A percentile compares a stretch with the other conserved stretches of the same genome.
Evolutionary conservation across 2,113 vertebrate genomes (phyloP).

Genomic region (Ursus arctos): DNA sequence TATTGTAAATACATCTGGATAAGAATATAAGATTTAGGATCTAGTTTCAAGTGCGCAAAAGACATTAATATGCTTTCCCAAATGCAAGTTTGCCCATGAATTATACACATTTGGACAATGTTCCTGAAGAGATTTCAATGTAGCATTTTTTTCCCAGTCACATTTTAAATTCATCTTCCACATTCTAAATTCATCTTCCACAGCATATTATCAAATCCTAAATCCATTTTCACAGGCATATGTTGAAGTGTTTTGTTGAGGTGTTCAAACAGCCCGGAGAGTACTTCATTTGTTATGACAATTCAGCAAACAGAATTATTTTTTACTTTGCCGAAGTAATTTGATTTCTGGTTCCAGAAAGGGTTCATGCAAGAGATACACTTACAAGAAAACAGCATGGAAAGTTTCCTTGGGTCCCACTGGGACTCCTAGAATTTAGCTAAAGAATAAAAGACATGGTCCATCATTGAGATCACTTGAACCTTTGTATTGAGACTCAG

Average conservation of each 20-base stretch:
- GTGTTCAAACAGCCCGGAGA: not conserved
- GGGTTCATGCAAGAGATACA: not conserved
- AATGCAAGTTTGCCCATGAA: not conserved
- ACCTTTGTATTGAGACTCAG: not conserved
- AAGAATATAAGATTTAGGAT: conserved; percentile 5
- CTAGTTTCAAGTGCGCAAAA: conserved; percentile 41
- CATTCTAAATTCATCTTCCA: conserved; percentile 37
- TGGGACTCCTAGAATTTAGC: not conserved
- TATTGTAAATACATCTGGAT: conserved; percentile 18
- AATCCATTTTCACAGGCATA: not conserved
- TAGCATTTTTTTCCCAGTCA: not conserved
- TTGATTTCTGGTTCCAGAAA: not conserved
- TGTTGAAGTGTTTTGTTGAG: conserved; percentile 18
- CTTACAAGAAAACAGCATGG: not conserved
- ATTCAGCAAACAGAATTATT: not conserved
- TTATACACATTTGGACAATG: not conserved
- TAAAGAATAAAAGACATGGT: not conserved
- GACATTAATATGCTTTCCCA: conserved; percentile 13
- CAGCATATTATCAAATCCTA: conserved; percentile 1
- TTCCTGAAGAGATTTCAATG: not conserved
- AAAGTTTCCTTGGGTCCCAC: not conserved
- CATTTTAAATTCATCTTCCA: conserved; percentile 47
- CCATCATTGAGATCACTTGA: not conserved
- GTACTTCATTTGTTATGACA: not conserved
- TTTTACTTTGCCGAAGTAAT: not conserved